Base-by-base conservation (phyloP, 2,113 vertebrate species). In the Hystrix brachyura region DNA sequence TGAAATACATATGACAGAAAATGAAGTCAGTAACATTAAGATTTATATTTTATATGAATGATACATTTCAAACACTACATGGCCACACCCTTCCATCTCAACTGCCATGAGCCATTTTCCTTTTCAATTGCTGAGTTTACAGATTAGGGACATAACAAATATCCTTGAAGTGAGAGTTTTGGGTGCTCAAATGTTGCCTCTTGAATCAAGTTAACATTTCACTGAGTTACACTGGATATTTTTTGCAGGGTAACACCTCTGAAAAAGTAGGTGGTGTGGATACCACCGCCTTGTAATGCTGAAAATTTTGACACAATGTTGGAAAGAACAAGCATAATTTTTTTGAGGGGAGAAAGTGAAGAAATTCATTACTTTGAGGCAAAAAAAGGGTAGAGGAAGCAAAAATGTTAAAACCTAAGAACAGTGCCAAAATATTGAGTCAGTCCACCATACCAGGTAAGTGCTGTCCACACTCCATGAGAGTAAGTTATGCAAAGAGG, bases 1-100 rank as follows among this genome's bases (percentile, higher is more conserved):
- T 99, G 98, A 91, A 98, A 97, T 32, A 25, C 59, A 96, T 12
- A 17, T 23, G 10, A 96, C 0, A 96, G 10, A 93, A 94, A 96
- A 96, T 34, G 14, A 85, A 92, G 72, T 84, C 81, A 91, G 15
- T n/a, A 43, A 46, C 93, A 88, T 79, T 80, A 95, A 64, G 15
- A 90, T 38, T 80, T 46, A 53, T 7, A 71, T 88, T 93, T 95
- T 57, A 85, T 32, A 92, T 51, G 6, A 92, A 74, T 34, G 7
- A 51, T 19, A 60, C 2, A 48, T 69, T 90, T 83, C 23, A 87
- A 87, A 92, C 94, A 43, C 46, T 34, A 74, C 1, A 78, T 3
- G 46, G 13, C 17, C 1, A 69, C 21, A 10, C 1, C 4, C 14
- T 96, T 82, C 67, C 19, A 60, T 76, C 18, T 90, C 38, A 34